Evolutionary conservation across 2,888 invertebrate genomes (phyloP).

Genomic region (Drosophila nr. perissopoda): DNA sequence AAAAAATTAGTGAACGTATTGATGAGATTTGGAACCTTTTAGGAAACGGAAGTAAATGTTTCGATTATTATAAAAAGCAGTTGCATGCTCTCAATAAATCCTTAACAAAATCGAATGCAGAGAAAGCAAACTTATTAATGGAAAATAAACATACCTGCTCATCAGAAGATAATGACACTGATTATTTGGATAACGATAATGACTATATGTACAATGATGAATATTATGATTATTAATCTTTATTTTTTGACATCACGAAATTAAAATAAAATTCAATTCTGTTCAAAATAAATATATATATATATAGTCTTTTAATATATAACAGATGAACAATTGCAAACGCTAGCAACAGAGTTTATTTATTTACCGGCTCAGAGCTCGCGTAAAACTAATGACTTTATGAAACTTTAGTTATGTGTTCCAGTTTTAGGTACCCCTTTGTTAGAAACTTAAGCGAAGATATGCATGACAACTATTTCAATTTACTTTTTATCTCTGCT

Average conservation of each 20-base stretch:
- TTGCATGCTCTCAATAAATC: not conserved
- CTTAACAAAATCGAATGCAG: not conserved
- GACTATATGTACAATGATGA: not conserved
- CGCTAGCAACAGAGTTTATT: not conserved
- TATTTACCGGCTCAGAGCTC: not conserved
- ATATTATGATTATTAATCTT: not conserved
- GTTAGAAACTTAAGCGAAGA: not conserved
- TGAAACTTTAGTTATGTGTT: not conserved
- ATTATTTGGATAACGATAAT: not conserved
- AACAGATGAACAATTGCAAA: too few species aligned
- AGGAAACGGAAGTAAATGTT: not conserved
- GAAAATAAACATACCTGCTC: not conserved
- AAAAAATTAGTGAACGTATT: not conserved
- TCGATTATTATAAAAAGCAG: slow-evolving; percentile 3
- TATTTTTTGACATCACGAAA: not conserved
- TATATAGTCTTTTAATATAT: not conserved
- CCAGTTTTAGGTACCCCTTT: not conserved
- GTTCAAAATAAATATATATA: not conserved
- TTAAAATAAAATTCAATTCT: slow-evolving; percentile 1
- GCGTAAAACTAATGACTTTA: not conserved
- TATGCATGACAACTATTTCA: not conserved
- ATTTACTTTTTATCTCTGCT: not conserved
- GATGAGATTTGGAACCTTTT: not conserved
- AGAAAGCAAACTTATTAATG: slow-evolving; percentile 1
- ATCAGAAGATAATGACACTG: not conserved